Evolutionary conservation across 2,797 vertebrate species (phyloP).

Genomic region (Lepilemur septentrionalis): DNA sequence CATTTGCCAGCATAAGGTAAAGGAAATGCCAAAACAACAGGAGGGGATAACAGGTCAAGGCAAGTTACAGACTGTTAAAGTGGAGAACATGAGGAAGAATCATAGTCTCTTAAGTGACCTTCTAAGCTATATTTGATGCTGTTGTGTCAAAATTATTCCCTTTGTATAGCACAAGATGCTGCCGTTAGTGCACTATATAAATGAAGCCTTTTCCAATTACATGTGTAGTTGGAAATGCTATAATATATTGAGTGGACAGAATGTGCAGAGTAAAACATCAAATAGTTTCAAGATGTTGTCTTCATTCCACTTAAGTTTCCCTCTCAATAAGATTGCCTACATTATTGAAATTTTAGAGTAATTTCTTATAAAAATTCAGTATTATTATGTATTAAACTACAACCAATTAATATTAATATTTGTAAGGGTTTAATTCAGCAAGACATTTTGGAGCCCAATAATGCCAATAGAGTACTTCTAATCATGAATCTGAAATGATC

Average conservation of each 20-base stretch:
- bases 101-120: neutral
- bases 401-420: neutral
- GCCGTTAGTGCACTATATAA: neutral
- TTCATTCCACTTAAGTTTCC: neutral
- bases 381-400: neutral
- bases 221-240: neutral
- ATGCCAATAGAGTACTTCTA: neutral
- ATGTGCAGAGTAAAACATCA: neutral
- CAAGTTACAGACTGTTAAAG: neutral
- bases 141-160: neutral
- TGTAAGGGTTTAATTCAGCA: neutral
- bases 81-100: neutral
- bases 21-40: neutral
- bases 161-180: neutral
- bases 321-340: neutral
- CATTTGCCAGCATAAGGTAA: neutral
- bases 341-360: neutral
- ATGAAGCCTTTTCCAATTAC: neutral
- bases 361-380: constrained; percentile 1
- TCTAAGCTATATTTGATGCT: neutral
- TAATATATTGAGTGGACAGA: neutral
- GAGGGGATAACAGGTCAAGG: neutral
- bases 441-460: neutral
- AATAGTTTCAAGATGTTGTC: neutral
- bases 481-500: neutral